Percentiles rank a stretch among this genome's conserved stretches.
phyloP scores from a whole-genome alignment of 2,888 invertebrate species.

The Oligia fasciuncula region DNA sequence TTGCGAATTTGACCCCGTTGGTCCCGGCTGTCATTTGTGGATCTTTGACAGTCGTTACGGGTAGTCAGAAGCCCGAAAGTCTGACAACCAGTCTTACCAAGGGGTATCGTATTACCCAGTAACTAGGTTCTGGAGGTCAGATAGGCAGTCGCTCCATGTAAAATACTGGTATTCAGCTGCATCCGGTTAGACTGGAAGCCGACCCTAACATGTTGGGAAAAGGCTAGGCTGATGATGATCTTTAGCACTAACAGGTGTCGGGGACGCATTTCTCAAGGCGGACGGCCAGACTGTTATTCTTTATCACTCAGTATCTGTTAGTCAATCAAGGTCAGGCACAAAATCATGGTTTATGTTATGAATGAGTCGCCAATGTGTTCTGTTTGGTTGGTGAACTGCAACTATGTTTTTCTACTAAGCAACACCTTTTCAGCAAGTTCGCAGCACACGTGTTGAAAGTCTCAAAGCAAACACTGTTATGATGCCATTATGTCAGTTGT shows the following conservation, averaged over 20 bases:
- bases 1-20: too few relatives aligned
- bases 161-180: too few relatives aligned
- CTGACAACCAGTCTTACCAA: too few relatives aligned
- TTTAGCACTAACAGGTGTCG: neutral
- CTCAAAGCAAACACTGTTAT: slow-evolving; percentile 27
- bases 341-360: neutral
- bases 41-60: too few relatives aligned
- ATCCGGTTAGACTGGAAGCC: too few relatives aligned
- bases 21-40: too few relatives aligned
- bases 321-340: neutral
- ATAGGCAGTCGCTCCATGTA: too few relatives aligned
- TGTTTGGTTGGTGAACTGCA: neutral
- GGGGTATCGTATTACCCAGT: too few relatives aligned
- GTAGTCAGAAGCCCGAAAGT: too few relatives aligned
- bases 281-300: neutral
- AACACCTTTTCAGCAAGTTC: neutral
- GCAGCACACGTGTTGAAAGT: slow-evolving; percentile 27
- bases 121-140: too few relatives aligned
- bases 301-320: neutral
- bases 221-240: neutral
- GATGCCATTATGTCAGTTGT: slow-evolving; percentile 17
- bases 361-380: too few relatives aligned
- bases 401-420: slow-evolving; percentile 1
- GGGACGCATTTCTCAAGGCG: neutral
- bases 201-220: too few relatives aligned